Evolutionary conservation across 2,113 vertebrate genomes (phyloP).

Genomic region (Terrapene triunguis): DNA sequence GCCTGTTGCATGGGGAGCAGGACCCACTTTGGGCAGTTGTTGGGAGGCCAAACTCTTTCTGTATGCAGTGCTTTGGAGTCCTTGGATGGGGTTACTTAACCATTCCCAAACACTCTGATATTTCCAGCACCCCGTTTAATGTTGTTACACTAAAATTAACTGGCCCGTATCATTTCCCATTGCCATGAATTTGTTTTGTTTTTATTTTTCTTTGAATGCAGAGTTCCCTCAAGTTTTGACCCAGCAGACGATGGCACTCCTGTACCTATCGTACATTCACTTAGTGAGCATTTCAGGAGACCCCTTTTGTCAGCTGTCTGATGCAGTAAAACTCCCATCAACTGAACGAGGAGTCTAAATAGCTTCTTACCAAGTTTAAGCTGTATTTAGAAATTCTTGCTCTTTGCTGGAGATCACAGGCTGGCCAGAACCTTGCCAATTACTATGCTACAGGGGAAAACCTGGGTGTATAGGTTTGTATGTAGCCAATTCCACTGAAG

Average conservation of each 20-base stretch:
- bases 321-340: background rate
- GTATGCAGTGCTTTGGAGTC: background rate
- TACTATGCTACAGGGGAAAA: background rate
- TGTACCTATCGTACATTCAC: background rate
- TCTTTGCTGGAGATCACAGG: background rate
- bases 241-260: background rate
- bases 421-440: background rate
- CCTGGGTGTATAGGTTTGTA: background rate
- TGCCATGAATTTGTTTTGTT: background rate
- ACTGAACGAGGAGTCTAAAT: background rate
- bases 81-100: background rate
- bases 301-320: background rate
- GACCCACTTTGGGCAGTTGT: background rate
- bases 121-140: background rate
- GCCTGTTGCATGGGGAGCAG: background rate
- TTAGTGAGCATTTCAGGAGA: background rate
- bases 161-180: background rate
- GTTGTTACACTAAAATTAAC: background rate
- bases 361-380: no score
- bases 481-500: background rate
- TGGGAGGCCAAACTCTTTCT: background rate
- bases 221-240: background rate
- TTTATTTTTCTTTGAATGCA: background rate
- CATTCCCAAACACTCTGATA: background rate
- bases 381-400: background rate